These are phyloP conservation scores for Melolontha melolontha DNA, from an alignment of 2,888 invertebrate species.

Conservation along the genomic window DNA sequence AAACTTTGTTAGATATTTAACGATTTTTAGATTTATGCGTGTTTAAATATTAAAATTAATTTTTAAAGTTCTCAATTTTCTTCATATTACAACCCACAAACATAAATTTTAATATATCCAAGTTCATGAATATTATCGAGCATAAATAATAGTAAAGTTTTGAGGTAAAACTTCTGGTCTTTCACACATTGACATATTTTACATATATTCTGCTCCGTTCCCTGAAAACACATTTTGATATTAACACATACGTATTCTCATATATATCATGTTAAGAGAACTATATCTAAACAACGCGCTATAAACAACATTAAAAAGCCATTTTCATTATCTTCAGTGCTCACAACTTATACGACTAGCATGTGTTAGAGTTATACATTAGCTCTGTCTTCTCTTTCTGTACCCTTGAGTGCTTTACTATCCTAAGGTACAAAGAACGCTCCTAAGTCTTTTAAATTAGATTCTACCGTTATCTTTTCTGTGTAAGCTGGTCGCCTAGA, in stretches of 20 bases:
- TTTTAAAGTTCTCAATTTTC: no score
- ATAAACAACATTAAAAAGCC: conserved; percentile 32
- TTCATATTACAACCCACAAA: no score
- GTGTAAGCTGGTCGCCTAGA: conserved; percentile 27
- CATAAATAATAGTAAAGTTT: no score
- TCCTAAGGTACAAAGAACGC: conserved; percentile 27
- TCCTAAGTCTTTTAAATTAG: conserved; percentile 34
- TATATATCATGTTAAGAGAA: conserved; percentile 5
- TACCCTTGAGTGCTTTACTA: conserved; percentile 19
- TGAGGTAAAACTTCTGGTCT: no score
- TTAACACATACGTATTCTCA: neutral
- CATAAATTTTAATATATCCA: no score
- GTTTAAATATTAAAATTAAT: no score
- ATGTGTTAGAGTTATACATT: conserved; percentile 30
- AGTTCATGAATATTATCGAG: no score
- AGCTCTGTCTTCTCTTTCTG: conserved; percentile 12
- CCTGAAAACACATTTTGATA: no score
- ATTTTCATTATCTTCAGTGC: conserved; percentile 25
- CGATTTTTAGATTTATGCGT: no score
- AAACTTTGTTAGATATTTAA: no score
- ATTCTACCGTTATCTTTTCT: conserved; percentile 30
- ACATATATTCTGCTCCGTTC: no score
- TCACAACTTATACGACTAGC: conserved; percentile 27
- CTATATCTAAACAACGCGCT: conserved; percentile 3
- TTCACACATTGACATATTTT: no score